Evolutionary conservation across 2,113 vertebrate genomes (phyloP).

Genomic region (Symphodus melops): DNA sequence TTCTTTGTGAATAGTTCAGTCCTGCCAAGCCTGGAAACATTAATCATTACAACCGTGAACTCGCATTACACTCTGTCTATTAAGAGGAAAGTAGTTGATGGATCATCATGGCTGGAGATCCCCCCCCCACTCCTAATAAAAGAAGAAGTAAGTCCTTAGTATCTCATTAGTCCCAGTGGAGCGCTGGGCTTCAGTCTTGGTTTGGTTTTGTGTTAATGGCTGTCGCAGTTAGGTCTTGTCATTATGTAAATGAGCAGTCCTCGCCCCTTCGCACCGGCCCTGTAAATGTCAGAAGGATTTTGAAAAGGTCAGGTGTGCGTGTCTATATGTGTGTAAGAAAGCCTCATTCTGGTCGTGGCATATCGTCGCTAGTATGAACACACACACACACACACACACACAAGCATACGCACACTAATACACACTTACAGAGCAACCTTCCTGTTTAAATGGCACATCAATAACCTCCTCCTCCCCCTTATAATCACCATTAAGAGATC

Average conservation of each 20-base stretch:
- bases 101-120: conserved; percentile 49
- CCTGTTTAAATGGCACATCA: conserved; percentile 62
- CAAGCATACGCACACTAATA: background rate
- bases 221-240: conserved; percentile 58
- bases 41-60: conserved; percentile 59
- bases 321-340: conserved; percentile 41
- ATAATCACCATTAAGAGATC: conserved; percentile 50
- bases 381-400: background rate
- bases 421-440: conserved; percentile 15
- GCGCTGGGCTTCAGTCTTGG: conserved; percentile 24
- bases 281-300: conserved; percentile 79
- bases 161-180: conserved; percentile 68
- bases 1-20: conserved; percentile 38
- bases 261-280: conserved; percentile 47
- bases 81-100: conserved; percentile 65
- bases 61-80: conserved; percentile 50
- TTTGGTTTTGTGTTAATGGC: conserved; percentile 69
- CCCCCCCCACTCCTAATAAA: conserved; percentile 41
- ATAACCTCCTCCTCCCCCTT: conserved; percentile 36
- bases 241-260: conserved; percentile 77
- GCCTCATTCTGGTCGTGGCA: conserved; percentile 4
- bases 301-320: conserved; percentile 75
- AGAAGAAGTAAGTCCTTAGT: conserved; percentile 60
- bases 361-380: background rate
- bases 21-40: conserved; percentile 56